Base-by-base conservation (phyloP, 2,888 invertebrate species). In the Eilema griseolum region DNA sequence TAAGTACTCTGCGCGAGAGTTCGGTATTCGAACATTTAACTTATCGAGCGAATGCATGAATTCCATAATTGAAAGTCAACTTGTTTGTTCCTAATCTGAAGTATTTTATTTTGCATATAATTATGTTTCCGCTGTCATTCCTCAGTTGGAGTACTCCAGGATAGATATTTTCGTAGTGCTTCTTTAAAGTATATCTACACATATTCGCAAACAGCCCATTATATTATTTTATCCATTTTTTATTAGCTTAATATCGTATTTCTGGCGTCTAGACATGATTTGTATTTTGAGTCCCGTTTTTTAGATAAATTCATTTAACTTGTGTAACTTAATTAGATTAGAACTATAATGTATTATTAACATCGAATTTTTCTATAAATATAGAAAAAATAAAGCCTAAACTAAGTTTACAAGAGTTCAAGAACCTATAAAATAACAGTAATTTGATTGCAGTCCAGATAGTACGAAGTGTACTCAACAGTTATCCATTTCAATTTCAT, bases 401-500 rank as follows among this genome's bases (percentile, higher is more conserved):
- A 3, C 16, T 16, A 46, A 20, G 0, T 46, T 46, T 7, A 46
- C 20, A 46, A 46, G 5, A 20, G 46, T 46, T 5, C n/a, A 52
- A 52, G n/a, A 52, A n/a, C 52, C 52, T 2, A 46, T 5, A 46
- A 46, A 46, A 46, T 46, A 46, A 46, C 46, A 46, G 46, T 20
- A 3, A n/a, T n/a, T n/a, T 52, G 1, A 52, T 10, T n/a, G 1
- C 52, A 46, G 20, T 52, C 20, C n/a, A 20, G n/a, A 52, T 10
- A 52, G 52, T 52, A 52, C n/a, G 52, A 52, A 52, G n/a, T 52
- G 10, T 52, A 52, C 52, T 52, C 52, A n/a, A 52, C 52, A 7
- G 52, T 52, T n/a, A 52, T 52, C 52, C n/a, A 52, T 52, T 52
- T 52, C 10, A 52, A 52, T 52, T 52, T 52, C n/a, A 52, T 52